Evolutionary conservation across 1,140 invertebrate species (phyloP).

Genomic region (Trichoplusia ni): DNA sequence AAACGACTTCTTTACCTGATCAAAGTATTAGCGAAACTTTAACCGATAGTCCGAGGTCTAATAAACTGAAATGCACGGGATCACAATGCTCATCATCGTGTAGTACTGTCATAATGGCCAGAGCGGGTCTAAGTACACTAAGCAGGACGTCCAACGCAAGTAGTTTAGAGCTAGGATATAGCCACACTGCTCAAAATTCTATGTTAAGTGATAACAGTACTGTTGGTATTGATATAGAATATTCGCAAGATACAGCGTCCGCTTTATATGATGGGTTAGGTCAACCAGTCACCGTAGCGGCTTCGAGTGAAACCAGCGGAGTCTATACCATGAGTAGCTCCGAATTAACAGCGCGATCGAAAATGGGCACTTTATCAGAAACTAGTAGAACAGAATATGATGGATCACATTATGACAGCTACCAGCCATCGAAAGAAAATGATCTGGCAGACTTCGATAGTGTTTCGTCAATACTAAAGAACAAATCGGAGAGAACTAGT

Average conservation of each 20-base stretch:
- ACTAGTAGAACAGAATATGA: conserved; percentile 69
- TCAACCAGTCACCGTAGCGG: conserved; percentile 76
- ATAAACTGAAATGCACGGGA: conserved; percentile 80
- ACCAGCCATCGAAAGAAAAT: conserved; percentile 74
- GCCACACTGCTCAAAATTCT: conserved; percentile 92
- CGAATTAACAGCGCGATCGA: conserved; percentile 81
- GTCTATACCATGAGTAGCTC: conserved; percentile 89
- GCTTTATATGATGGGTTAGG: conserved; percentile 73
- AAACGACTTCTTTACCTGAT: conserved; percentile 61
- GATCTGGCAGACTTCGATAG: conserved; percentile 76
- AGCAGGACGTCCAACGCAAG: conserved; percentile 86
- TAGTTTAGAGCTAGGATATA: conserved; percentile 90
- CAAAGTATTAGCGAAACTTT: conserved; percentile 59
- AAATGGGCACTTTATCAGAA: conserved; percentile 65
- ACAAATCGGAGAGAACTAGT: conserved; percentile 64
- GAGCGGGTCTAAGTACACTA: conserved; percentile 81
- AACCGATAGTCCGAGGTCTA: conserved; percentile 65
- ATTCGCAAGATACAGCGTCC: conserved; percentile 80
- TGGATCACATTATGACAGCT: conserved; percentile 80
- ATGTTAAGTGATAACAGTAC: conserved; percentile 85
- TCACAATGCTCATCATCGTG: conserved; percentile 92
- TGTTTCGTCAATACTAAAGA: conserved; percentile 75
- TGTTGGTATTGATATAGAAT: conserved; percentile 81
- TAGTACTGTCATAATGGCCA: conserved; percentile 89
- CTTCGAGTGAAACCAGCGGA: conserved; percentile 89